These are phyloP conservation scores for Cottus gobio DNA, from an alignment of 2,113 vertebrate genomes.

Conservation along the genomic window DNA sequence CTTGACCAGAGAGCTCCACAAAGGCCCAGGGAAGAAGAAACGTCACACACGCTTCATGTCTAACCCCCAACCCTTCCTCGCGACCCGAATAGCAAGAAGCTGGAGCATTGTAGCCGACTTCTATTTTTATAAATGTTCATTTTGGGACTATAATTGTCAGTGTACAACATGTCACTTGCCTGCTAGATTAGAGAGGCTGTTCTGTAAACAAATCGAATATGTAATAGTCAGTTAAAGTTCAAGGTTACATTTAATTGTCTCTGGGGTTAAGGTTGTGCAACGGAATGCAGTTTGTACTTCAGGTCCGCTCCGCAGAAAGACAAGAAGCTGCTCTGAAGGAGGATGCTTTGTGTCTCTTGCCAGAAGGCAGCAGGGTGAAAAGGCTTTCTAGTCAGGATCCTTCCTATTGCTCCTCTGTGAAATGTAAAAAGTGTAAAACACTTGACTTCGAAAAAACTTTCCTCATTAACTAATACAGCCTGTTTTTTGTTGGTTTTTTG, in stretches of 20 bases:
- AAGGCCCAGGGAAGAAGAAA: neutral
- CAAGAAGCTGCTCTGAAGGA: neutral
- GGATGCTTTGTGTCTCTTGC: too few species aligned
- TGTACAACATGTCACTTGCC: neutral
- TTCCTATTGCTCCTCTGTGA: neutral
- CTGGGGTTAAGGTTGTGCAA: neutral
- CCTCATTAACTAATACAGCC: too few species aligned
- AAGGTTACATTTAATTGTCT: neutral
- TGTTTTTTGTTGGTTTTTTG: too few species aligned
- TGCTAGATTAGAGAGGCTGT: neutral
- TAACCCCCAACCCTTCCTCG: neutral
- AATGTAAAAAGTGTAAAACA: too few species aligned
- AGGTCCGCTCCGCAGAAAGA: neutral
- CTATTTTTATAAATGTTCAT: constrained; percentile 4
- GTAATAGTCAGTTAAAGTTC: too few species aligned
- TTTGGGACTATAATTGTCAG: neutral
- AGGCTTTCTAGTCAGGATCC: too few species aligned
- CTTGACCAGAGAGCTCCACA: constrained; percentile 39
- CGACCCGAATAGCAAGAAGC: constrained; percentile 43
- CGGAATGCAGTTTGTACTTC: too few species aligned
- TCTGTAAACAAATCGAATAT: too few species aligned
- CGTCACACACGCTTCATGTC: neutral
- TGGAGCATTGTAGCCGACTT: neutral
- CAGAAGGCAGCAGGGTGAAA: too few species aligned
- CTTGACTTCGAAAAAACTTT: too few species aligned